Conservation (phyloP, 2,113 vertebrate genomes). For the Phoxinus phoxinus region DNA sequence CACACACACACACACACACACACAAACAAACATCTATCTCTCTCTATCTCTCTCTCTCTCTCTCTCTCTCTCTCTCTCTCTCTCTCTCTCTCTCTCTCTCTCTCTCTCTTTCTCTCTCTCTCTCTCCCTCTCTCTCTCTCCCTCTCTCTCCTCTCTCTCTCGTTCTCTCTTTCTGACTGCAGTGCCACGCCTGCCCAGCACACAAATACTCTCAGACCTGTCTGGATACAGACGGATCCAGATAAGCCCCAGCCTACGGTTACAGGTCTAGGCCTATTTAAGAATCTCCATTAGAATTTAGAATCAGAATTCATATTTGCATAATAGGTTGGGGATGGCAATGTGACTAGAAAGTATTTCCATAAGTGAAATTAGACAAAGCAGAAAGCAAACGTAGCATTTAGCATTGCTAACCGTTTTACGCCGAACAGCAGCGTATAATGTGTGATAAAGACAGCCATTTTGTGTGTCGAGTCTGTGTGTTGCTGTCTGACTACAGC, state of each 20-base stretch:
- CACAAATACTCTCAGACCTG: slow-evolving; percentile 47
- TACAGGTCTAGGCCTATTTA: neutral
- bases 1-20: neutral
- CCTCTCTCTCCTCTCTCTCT: neutral
- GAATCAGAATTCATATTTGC: too few relatives aligned
- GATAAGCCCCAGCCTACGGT: neutral
- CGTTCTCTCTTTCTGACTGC: slow-evolving; percentile 53
- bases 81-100: slow-evolving; percentile 25
- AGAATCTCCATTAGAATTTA: neutral
- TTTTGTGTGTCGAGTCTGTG: slow-evolving; percentile 46
- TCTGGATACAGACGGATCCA: slow-evolving; percentile 4
- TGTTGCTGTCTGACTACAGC: slow-evolving; percentile 11
- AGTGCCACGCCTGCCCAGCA: slow-evolving; percentile 71
- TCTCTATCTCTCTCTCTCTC: neutral
- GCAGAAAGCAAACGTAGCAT: neutral
- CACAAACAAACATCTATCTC: neutral
- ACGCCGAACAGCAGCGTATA: neutral
- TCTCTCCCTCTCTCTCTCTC: slow-evolving; percentile 19
- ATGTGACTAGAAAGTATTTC: neutral
- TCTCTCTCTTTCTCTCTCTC: slow-evolving; percentile 39
- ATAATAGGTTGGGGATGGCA: neutral
- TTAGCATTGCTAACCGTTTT: slow-evolving; percentile 18
- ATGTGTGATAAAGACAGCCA: slow-evolving; percentile 17
- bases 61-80: slow-evolving; percentile 29
- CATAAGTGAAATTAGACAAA: neutral